Base-by-base conservation (phyloP, 2,797 vertebrate species). In the Rhodeus uyekii region DNA sequence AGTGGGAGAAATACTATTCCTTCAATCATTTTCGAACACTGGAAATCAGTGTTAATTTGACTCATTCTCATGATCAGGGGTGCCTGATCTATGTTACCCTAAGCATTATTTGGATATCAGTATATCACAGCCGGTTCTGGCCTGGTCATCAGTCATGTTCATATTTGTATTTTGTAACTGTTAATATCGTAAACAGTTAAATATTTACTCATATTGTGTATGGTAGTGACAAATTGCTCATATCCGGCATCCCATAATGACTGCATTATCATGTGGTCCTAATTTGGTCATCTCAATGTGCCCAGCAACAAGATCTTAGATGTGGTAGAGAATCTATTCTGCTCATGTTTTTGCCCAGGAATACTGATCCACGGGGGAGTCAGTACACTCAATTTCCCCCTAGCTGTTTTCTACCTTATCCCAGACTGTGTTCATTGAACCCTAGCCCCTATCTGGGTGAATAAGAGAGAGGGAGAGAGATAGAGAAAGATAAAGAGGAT, bases 41-140 rank as follows among this genome's bases (percentile, higher is more conserved):
- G 44, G 16, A 85, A 87, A 68, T 78, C 83, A 86, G 81, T 89
- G 80, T 84, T 89, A 89, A 88, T 86, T 89, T 72, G 85, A 86
- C 85, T 84, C 87, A 86, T 85, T 88, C 78, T 42, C 67, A n/a
- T n/a, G n/a, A n/a, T n/a, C n/a, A 42, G 78, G 74, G 74, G 34
- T 82, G 44, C 71, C 34, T 78, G 44, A 84, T 82, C 61, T 55
- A 58, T 71, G 29, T 72, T 84, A 55, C 79, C 69, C 76, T 39
- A 18, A 44, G 60, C 19, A 72, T 76, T 76, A 73, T 74, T 60
- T 61, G 48, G 48, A 82, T 29, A 58, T 73, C 50, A 44, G 55
- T 46, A 73, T 24, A 78, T 68, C 65, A 76, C 69, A 74, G 73
- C 50, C 65, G 76, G 69, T 55, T 79, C 44, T 60, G 18, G 50